Percentiles rank a stretch among this genome's conserved stretches.
These are phyloP conservation scores for Botia almorhae DNA, from an alignment of 2,797 vertebrate species.

Conservation along the genomic window DNA sequence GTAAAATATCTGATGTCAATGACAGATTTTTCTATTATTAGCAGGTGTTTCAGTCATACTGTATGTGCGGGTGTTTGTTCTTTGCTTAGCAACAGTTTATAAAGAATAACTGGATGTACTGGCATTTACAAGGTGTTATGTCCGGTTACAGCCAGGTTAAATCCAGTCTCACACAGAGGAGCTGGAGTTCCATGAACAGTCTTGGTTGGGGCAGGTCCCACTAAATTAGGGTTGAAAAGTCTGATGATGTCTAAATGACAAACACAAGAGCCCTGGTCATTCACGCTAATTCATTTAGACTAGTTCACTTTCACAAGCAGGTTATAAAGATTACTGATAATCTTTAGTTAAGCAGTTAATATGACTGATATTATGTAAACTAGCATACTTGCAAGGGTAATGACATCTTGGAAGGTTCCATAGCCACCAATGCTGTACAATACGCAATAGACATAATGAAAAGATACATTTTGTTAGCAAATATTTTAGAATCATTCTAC, in stretches of 20 bases:
- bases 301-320: background rate
- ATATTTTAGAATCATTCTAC: background rate
- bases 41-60: background rate
- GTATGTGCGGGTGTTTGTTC: background rate
- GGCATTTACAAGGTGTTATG: slow-evolving; percentile 79
- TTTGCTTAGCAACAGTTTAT: background rate
- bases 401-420: slow-evolving; percentile 77
- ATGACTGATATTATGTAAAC: background rate
- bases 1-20: too few species aligned
- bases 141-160: slow-evolving; percentile 83
- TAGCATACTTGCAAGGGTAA: slow-evolving; percentile 82
- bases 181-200: slow-evolving; percentile 75
- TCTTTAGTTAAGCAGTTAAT: background rate
- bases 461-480: background rate
- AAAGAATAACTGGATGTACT: slow-evolving; percentile 7
- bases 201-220: slow-evolving; percentile 75
- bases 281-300: background rate
- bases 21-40: background rate
- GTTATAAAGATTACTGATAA: background rate
- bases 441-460: background rate
- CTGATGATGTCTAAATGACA: slow-evolving; percentile 77
- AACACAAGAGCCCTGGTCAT: background rate
- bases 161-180: slow-evolving; percentile 76
- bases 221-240: slow-evolving; percentile 78
- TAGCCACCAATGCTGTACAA: slow-evolving; percentile 80